Conservation (phyloP, 2,113 vertebrate genomes). For the Chaetops frenatus region DNA sequence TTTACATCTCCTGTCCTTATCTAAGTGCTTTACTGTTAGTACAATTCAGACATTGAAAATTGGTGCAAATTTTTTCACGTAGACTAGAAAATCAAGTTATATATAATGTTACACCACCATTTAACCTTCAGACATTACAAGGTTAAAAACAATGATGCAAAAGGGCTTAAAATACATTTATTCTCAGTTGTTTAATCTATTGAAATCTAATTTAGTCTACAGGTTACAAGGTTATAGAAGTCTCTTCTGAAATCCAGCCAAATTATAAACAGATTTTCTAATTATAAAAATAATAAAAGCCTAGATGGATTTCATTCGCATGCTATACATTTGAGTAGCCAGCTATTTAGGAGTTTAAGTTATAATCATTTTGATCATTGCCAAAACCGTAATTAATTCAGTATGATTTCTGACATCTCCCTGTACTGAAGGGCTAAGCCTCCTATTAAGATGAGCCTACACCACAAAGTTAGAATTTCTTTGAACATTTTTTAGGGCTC, state of each 20-base stretch:
- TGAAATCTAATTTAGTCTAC: slow-evolving; percentile 9
- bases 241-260: neutral
- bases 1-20: neutral
- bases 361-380: neutral
- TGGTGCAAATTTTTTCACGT: neutral
- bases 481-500: neutral
- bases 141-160: neutral
- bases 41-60: neutral
- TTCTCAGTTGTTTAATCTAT: neutral
- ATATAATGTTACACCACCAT: neutral
- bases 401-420: neutral
- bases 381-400: slow-evolving; percentile 33
- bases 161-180: neutral
- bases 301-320: neutral
- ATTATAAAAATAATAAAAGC: neutral
- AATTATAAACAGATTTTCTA: slow-evolving; percentile 7
- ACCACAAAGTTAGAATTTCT: neutral
- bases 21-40: neutral
- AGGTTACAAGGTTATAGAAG: neutral
- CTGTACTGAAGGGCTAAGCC: neutral
- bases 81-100: neutral
- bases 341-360: neutral
- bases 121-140: neutral
- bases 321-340: neutral
- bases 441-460: neutral